Base-by-base conservation (phyloP, 2,797 vertebrate species). In the Micropoecilia bifurca region DNA sequence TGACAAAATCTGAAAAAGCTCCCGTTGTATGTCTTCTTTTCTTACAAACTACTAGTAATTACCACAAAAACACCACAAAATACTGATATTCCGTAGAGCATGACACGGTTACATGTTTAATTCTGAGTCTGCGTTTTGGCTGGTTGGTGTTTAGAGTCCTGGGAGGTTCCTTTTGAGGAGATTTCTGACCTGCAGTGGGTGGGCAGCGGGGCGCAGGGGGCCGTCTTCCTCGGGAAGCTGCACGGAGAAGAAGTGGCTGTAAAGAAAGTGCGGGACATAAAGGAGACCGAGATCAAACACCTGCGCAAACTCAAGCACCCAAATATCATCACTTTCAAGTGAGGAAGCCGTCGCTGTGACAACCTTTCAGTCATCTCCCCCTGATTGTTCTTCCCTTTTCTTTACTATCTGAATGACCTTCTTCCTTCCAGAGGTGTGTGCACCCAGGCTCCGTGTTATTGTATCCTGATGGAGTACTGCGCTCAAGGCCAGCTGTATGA, bases 181-280 rank as follows among this genome's bases (percentile, higher is more conserved):
- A 99, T 99, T 94, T 97, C 97, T 14, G 98, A 99, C 93, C 96
- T 99, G 91, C 98, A 99, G 95, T 99, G 98, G 98, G 97, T 99
- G 80, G 98, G 98, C 94, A 98, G 97, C 0, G 98, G 98, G 48
- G 98, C 98, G 0, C 98, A 99, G 92, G 98, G 98, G 0, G 98
- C 98, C 0, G 98, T 99, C 80, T 99, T 99, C 95, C 96, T 99
- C 78, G 98, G 98, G 33, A 98, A 97, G 91, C 98, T 97, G 89
- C 98, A 98, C 0, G 97, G 97, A 9, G 98, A 99, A 84, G 98
- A 99, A 79, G 98, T 99, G 85, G 98, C 98, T 0, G 97, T 99
- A 75, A 99, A 99, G 95, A 99, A 99, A 93, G 98, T 99, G 33
- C 93, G 98, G 87, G 97, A 98, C 93, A 97, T 98, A 87, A 99